These are phyloP conservation scores for Nasonia giraulti DNA, from an alignment of 1,140 invertebrate species.

Conservation along the genomic window DNA sequence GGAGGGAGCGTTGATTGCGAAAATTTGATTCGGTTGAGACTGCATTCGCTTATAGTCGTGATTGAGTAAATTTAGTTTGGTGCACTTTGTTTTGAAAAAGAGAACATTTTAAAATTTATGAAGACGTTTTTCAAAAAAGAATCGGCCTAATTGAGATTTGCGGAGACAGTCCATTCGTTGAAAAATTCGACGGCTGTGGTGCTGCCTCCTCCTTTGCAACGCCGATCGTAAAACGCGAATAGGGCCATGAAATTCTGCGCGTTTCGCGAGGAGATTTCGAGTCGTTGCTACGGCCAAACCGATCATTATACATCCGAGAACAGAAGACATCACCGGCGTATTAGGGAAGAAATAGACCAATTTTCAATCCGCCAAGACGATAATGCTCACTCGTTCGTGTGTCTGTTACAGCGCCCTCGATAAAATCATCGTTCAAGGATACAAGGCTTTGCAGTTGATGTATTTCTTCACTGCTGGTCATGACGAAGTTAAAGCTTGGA, in stretches of 20 bases:
- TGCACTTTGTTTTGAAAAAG: too few relatives aligned
- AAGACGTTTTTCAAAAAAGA: not conserved
- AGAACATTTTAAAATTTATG: too few relatives aligned
- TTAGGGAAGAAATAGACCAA: constrained; percentile 31
- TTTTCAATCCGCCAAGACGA: constrained; percentile 37
- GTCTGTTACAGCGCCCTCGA: constrained; percentile 85
- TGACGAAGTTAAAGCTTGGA: constrained; percentile 99
- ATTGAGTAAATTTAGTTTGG: too few relatives aligned
- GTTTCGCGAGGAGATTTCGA: constrained; percentile 34
- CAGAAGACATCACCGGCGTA: not conserved
- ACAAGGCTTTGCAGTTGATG: constrained; percentile 94
- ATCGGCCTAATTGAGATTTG: not conserved
- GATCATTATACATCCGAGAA: constrained; percentile 37
- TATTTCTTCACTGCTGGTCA: constrained; percentile 98
- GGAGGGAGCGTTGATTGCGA: too few relatives aligned
- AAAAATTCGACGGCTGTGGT: constrained; percentile 20
- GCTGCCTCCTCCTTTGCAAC: not conserved
- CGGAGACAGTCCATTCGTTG: not conserved
- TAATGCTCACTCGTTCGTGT: not conserved
- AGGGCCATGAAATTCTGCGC: constrained; percentile 27
- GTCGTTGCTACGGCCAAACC: constrained; percentile 25
- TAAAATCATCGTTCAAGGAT: constrained; percentile 98
- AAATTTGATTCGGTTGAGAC: too few relatives aligned
- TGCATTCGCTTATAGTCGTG: too few relatives aligned
- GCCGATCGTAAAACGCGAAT: constrained; percentile 47